These are phyloP conservation scores for Amiota communis DNA, from an alignment of 2,888 invertebrate genomes.

Conservation along the genomic window DNA sequence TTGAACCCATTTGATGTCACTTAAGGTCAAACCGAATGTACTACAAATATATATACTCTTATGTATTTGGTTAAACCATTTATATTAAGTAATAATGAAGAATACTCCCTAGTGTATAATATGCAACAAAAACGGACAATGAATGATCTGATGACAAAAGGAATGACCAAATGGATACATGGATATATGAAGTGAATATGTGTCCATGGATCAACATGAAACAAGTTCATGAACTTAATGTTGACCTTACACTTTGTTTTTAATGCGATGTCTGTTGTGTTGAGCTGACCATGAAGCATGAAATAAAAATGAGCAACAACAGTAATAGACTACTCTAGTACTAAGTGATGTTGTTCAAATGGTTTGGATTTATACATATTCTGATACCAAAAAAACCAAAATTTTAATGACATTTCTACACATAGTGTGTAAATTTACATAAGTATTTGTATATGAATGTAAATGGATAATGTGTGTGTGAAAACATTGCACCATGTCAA, in stretches of 20 bases:
- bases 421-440: neutral
- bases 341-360: neutral
- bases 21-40: constrained; percentile 34
- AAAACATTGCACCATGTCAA: neutral
- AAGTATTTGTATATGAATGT: neutral
- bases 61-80: constrained; percentile 47
- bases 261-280: constrained; percentile 54
- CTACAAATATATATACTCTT: neutral
- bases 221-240: constrained; percentile 58
- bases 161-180: constrained; percentile 41
- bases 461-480: constrained; percentile 3
- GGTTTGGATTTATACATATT: neutral
- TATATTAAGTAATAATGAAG: constrained; percentile 67
- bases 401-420: neutral
- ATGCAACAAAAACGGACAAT: constrained; percentile 31
- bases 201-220: neutral
- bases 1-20: neutral
- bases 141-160: constrained; percentile 44
- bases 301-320: neutral
- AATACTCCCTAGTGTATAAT: constrained; percentile 64
- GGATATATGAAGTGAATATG: neutral
- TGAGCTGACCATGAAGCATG: constrained; percentile 40
- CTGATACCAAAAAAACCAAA: too few species aligned
- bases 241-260: constrained; percentile 52
- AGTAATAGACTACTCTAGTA: too few species aligned